Evolutionary conservation across 2,113 vertebrate genomes (phyloP), one percentile per base, ranked within the genome.

Genomic region (Corydoras maculifer): DNA sequence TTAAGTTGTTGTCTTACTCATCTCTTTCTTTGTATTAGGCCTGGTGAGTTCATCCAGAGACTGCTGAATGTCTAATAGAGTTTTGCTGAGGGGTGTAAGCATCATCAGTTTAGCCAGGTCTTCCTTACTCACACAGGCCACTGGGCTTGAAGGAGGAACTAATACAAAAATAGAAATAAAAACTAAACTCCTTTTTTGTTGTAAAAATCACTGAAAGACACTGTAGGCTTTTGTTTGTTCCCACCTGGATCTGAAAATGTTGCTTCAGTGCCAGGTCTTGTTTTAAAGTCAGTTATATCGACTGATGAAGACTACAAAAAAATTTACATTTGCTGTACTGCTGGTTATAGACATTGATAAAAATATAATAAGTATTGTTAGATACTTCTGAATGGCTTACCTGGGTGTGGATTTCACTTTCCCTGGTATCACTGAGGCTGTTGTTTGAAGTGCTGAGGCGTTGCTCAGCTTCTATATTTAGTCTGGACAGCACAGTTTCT

Each of bases 51-150:
- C 83, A 58, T 88, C 82, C 62, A 94, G 78, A 51, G 84, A 88
- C 68, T 89, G 84, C 57, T 89, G 90, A 73, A 92, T 90, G 35
- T 92, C 88, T 54, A 80, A 80, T 55, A 92, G 85, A 4, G 88
- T 92, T 78, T 82, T 90, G 81, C 88, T 90, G 18, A 93, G 82
- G 18, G 91, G 91, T 12, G 91, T 89, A 62, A 90, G 74, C 35
- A 81, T 82, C 73, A 90, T 78, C 74, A 92, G 75, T 13, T 79
- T 86, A 69, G 86, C 87, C 30, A 93, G 74, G 67, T 93, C 87
- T 57, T 90, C 53, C 49, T 94, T 91, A 30, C 85, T 87, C 70
- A 89, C 67, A 84, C 74, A 82, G 32, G 82, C 77, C n/a, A 54
- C 78, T 32, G 81, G 71, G 59, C 76, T 80, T 63, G 76, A 75